phyloP scores from a whole-genome alignment of 2,888 invertebrate species.

The Argynnis bischoffii region DNA sequence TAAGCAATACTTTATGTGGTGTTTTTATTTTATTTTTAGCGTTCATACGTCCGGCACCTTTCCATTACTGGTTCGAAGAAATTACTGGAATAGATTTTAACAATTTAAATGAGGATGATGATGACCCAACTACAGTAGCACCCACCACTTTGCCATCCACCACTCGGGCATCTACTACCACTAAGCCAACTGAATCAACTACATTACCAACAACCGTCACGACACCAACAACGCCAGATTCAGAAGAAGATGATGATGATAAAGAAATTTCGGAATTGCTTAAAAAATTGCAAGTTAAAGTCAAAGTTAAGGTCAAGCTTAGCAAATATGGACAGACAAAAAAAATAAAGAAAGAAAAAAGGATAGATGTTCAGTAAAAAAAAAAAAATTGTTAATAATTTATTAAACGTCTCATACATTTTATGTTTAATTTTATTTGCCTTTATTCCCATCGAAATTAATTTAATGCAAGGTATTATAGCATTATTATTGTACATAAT shows the following conservation, averaged over 20 bases:
- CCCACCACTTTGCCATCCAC: slow-evolving; percentile 31
- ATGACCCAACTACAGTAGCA: neutral
- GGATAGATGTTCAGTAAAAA: neutral
- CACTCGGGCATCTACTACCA: slow-evolving; percentile 34
- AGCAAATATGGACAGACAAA: neutral
- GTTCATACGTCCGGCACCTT: slow-evolving; percentile 69
- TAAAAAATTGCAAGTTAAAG: slow-evolving; percentile 5
- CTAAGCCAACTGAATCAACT: neutral
- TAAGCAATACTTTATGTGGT: neutral
- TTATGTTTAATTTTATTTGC: too few species aligned
- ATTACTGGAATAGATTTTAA: slow-evolving; percentile 67
- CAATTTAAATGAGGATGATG: slow-evolving; percentile 52
- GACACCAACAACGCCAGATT: neutral
- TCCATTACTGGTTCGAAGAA: slow-evolving; percentile 61
- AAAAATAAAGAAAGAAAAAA: neutral
- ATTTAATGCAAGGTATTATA: too few species aligned
- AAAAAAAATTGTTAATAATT: neutral
- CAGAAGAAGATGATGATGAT: neutral
- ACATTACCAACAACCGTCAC: neutral
- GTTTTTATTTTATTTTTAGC: slow-evolving; percentile 47
- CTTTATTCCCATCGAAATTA: too few species aligned
- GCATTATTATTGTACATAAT: too few species aligned
- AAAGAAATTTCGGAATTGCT: neutral
- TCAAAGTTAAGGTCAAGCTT: slow-evolving; percentile 5
- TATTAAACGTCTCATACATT: too few species aligned